Conservation (phyloP, 1,140 invertebrate genomes). For the Pogonomyrmex barbatus region DNA sequence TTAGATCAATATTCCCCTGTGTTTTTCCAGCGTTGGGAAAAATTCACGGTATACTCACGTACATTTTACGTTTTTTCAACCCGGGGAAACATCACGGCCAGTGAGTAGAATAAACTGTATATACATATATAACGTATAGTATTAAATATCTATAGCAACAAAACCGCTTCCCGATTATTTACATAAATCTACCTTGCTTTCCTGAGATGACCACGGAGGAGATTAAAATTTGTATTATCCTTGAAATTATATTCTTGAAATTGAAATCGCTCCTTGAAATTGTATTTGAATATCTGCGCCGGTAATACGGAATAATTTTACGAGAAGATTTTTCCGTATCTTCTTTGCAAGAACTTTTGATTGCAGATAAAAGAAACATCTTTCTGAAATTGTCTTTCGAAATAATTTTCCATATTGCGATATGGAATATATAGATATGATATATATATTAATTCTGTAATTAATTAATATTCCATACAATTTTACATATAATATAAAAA, state of each 20-base stretch:
- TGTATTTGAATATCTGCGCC: neutral
- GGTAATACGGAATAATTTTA: neutral
- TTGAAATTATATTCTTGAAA: neutral
- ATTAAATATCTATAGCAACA: neutral
- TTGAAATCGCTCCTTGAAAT: neutral
- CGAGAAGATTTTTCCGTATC: neutral
- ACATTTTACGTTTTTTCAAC: constrained; percentile 11
- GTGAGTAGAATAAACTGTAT: neutral
- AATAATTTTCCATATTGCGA: neutral
- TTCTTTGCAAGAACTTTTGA: neutral
- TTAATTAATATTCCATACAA: too few relatives aligned
- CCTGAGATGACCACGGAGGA: neutral
- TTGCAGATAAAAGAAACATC: neutral
- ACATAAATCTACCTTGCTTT: neutral
- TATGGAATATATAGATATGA: too few relatives aligned
- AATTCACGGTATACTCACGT: neutral
- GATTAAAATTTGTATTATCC: neutral
- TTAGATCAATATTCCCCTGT: constrained; percentile 38
- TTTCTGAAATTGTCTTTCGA: neutral
- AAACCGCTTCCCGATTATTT: constrained; percentile 9
- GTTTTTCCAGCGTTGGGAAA: neutral
- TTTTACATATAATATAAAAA: too few relatives aligned
- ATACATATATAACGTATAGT: neutral
- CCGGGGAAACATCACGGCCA: neutral
- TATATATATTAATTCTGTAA: too few relatives aligned